These are phyloP conservation scores for Prinia subflava DNA, from an alignment of 2,113 vertebrate genomes.

Conservation along the genomic window DNA sequence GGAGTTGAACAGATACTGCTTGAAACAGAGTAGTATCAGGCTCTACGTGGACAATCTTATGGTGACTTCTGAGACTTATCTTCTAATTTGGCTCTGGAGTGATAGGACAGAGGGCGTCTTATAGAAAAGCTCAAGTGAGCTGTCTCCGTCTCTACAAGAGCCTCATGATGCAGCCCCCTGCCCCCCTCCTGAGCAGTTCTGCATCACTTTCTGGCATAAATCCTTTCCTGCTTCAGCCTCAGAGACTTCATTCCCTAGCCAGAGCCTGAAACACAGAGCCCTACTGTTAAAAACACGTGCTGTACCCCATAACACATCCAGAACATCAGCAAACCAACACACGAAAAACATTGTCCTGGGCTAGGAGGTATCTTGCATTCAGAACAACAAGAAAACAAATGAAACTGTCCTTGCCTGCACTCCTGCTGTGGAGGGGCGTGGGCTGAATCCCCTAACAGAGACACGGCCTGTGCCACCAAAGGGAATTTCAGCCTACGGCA, in stretches of 20 bases:
- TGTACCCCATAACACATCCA: not conserved
- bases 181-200: not conserved
- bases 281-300: not conserved
- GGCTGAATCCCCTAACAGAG: not conserved
- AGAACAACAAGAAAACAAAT: not conserved
- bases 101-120: not conserved
- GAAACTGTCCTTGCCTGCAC: not conserved
- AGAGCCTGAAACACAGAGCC: not conserved
- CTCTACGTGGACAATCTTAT: not conserved
- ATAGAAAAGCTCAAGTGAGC: not conserved
- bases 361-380: not conserved
- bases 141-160: not conserved
- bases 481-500: slow-evolving; percentile 4
- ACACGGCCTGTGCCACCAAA: not conserved
- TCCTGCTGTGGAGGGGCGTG: not conserved
- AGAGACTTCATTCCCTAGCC: not conserved
- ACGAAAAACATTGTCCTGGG: not conserved
- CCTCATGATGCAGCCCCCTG: not conserved
- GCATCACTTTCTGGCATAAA: not conserved
- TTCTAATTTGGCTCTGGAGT: not conserved
- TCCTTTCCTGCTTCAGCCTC: not conserved
- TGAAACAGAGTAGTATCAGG: not conserved
- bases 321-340: not conserved
- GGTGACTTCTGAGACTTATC: not conserved
- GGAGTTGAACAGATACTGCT: not conserved